Percentiles rank a stretch among this genome's conserved stretches.
phyloP scores from a whole-genome alignment of 2,797 vertebrate genomes.

The Acanthornis magna region DNA sequence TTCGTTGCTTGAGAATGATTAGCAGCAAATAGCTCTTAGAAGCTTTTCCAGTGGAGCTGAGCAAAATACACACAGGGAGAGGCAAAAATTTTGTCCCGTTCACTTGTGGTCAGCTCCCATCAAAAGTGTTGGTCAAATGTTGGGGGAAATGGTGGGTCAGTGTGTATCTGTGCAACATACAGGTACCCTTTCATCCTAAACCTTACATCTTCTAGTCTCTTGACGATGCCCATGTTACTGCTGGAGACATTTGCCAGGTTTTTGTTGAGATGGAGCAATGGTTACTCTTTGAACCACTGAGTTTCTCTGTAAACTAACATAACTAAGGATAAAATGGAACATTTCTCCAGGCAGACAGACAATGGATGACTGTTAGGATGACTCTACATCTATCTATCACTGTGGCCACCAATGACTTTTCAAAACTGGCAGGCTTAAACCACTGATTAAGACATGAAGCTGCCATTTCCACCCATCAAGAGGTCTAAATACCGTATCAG shows the following conservation, averaged over 20 bases:
- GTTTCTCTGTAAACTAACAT: background rate
- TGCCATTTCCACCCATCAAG: background rate
- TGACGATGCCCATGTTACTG: background rate
- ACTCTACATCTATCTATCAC: background rate
- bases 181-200: background rate
- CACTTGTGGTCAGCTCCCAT: background rate
- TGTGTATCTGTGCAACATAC: background rate
- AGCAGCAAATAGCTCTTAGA: slow-evolving; percentile 17
- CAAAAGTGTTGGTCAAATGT: background rate
- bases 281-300: background rate
- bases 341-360: background rate
- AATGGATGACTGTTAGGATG: background rate
- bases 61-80: background rate
- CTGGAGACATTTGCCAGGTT: background rate
- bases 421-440: background rate
- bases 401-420: background rate
- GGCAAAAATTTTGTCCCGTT: background rate
- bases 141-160: background rate
- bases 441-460: background rate
- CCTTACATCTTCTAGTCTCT: background rate
- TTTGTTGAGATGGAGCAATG: background rate
- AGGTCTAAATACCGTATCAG: background rate
- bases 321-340: background rate
- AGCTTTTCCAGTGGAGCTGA: background rate
- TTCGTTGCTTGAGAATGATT: slow-evolving; percentile 15